Conservation (phyloP, 2,888 invertebrate species). For the Neocrepidodera transversa region DNA sequence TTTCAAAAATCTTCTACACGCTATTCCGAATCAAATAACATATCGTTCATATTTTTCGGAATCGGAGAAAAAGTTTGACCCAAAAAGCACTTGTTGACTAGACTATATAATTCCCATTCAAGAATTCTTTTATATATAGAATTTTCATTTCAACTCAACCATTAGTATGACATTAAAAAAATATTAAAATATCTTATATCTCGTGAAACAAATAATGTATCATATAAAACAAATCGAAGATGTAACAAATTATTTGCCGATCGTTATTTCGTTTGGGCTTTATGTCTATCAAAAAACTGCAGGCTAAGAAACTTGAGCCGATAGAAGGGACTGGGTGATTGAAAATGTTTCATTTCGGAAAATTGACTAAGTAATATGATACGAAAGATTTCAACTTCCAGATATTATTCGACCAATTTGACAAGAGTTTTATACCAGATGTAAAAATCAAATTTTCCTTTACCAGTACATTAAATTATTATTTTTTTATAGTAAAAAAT, state of each 20-base stretch:
- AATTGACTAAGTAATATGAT: constrained; percentile 4
- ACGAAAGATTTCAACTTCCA: constrained; percentile 3
- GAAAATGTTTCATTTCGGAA: constrained; percentile 12
- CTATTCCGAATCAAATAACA: no score
- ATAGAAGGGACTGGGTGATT: neutral
- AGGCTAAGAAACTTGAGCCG: constrained; percentile 7
- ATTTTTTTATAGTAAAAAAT: no score
- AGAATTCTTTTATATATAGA: no score
- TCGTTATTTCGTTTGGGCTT: neutral
- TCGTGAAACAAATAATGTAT: neutral
- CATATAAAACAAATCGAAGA: neutral
- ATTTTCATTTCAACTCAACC: no score
- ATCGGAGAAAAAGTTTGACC: no score
- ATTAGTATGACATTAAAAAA: neutral
- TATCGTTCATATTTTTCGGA: no score
- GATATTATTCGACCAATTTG: neutral
- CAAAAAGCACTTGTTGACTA: no score
- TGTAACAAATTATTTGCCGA: constrained; percentile 3
- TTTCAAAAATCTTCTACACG: no score
- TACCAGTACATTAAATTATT: no score
- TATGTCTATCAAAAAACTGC: neutral
- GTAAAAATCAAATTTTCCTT: no score
- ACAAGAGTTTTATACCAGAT: no score
- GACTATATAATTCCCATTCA: no score
- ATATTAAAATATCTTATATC: neutral